Percentiles rank a stretch among this genome's conserved stretches.
Evolutionary conservation across 2,113 vertebrate genomes (phyloP).

Genomic region (Aix galericulata): DNA sequence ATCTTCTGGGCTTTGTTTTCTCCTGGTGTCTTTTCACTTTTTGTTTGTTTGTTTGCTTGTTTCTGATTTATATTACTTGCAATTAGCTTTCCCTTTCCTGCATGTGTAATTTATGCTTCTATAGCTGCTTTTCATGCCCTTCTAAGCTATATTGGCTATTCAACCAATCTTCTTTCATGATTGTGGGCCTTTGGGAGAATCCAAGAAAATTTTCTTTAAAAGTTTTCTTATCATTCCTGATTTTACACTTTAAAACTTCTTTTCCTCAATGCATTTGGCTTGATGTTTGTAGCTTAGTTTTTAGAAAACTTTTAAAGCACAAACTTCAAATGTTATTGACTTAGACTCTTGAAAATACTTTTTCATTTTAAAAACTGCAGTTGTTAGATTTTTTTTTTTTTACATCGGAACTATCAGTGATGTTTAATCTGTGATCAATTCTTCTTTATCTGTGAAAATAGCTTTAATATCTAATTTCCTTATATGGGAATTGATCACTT

Average conservation of each 20-base stretch:
- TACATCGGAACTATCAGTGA: neutral
- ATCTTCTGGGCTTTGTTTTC: neutral
- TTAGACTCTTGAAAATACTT: neutral
- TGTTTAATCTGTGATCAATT: neutral
- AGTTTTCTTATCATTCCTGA: neutral
- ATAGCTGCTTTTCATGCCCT: neutral
- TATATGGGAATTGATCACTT: neutral
- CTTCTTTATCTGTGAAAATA: neutral
- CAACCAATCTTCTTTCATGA: neutral
- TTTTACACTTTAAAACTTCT: neutral
- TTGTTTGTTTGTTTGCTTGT: neutral
- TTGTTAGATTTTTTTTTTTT: neutral
- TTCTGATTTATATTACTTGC: neutral
- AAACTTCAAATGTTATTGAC: neutral
- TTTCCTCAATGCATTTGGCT: neutral
- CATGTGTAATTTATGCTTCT: neutral
- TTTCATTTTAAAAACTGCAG: neutral
- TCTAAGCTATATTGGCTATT: neutral
- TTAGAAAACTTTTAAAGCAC: neutral
- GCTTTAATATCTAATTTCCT: neutral
- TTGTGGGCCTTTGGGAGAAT: neutral
- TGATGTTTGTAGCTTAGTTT: neutral
- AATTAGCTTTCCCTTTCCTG: neutral
- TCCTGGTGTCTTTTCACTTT: neutral
- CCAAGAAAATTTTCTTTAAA: neutral